Percentiles rank a stretch among this genome's conserved stretches.
Evolutionary conservation across 2,797 vertebrate species (phyloP).

Genomic region (Agapornis canus): DNA sequence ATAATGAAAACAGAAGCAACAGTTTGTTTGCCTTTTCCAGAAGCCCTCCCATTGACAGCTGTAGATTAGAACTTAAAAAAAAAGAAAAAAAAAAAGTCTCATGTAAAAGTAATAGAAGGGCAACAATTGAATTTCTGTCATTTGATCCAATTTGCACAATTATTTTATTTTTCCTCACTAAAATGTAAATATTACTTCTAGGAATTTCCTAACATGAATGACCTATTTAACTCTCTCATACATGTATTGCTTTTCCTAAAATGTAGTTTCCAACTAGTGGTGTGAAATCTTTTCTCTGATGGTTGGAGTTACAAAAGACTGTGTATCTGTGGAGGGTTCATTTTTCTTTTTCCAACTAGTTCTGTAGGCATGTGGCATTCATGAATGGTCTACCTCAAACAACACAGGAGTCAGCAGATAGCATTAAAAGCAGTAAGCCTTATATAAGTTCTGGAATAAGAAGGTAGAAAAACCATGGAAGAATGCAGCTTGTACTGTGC

Average conservation of each 20-base stretch:
- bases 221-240: not conserved
- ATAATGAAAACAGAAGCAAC: conserved; percentile 24
- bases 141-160: not conserved
- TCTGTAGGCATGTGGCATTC: not conserved
- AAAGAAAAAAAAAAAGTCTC: not conserved
- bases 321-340: not conserved
- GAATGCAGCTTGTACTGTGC: not conserved
- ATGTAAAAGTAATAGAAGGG: not conserved
- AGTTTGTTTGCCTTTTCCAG: not conserved
- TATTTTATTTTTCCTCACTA: not conserved
- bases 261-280: not conserved
- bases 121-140: not conserved
- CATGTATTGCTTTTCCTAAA: not conserved
- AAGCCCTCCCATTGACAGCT: not conserved
- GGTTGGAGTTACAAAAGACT: not conserved
- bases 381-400: not conserved
- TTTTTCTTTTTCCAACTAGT: not conserved
- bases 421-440: not conserved
- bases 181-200: not conserved
- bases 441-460: not conserved
- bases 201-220: not conserved
- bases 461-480: not conserved
- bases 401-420: not conserved
- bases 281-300: not conserved
- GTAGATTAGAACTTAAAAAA: not conserved